Percentiles rank a stretch among this genome's conserved stretches.
Evolutionary conservation across 2,113 vertebrate species (phyloP).

Genomic region (Clarias gariepinus): DNA sequence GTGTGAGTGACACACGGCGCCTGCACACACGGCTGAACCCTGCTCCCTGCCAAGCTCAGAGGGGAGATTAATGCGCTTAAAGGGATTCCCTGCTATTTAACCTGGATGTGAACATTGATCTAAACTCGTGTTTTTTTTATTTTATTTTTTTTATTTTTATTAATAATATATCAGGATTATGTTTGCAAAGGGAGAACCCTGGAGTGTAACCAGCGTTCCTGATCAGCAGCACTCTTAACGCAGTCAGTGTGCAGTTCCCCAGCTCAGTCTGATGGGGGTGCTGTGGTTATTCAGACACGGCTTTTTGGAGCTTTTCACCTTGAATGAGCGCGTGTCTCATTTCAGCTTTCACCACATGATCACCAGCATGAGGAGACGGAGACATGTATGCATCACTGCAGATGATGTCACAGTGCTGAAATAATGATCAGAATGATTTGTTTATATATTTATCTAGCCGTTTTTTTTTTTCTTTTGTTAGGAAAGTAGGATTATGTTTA

Average conservation of each 20-base stretch:
- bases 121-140: not conserved
- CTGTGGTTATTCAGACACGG: conserved; percentile 1
- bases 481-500: not conserved
- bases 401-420: conserved; percentile 14
- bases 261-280: not conserved
- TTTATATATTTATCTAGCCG: not conserved
- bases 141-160: not conserved
- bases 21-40: not conserved
- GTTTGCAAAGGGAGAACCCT: not conserved
- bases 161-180: conserved; percentile 24
- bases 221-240: not conserved
- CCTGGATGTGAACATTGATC: not conserved
- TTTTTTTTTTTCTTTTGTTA: not conserved
- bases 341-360: not conserved
- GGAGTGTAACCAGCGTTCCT: not conserved
- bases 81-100: conserved; percentile 3
- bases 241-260: not conserved
- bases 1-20: not conserved
- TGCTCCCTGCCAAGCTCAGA: not conserved
- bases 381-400: not conserved
- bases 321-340: not conserved
- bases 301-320: not conserved
- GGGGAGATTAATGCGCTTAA: conserved; percentile 14
- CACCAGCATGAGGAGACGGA: not conserved
- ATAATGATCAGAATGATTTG: not conserved